Evolutionary conservation across 2,113 vertebrate genomes (phyloP).

Genomic region (Pelecanoides urinatrix): DNA sequence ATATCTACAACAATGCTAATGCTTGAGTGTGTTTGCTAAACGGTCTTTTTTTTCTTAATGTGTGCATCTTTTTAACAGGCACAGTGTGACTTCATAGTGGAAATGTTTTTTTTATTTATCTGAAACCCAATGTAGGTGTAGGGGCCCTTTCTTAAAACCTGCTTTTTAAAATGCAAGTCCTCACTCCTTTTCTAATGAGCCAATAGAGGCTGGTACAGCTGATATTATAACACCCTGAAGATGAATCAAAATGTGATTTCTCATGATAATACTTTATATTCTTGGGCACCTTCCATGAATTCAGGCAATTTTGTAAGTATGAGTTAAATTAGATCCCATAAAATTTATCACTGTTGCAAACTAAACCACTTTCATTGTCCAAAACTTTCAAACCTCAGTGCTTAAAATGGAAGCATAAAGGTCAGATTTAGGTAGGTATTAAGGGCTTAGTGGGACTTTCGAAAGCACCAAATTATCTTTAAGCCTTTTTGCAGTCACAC

Average conservation of each 20-base stretch:
- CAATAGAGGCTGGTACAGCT: background rate
- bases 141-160: background rate
- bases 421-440: background rate
- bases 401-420: background rate
- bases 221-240: background rate
- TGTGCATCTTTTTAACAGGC: constrained; percentile 1
- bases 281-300: background rate
- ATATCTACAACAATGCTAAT: background rate
- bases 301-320: background rate
- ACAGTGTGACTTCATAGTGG: background rate
- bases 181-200: background rate
- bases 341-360: background rate
- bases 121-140: background rate
- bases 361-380: background rate
- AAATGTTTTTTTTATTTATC: background rate
- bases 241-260: background rate
- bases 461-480: background rate
- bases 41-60: background rate
- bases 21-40: constrained; percentile 8
- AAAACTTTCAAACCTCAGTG: background rate
- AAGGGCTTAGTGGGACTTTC: background rate
- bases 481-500: background rate
- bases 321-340: background rate
- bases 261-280: background rate
- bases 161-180: background rate